A percentile compares a stretch with the other conserved stretches of the same genome.
These are phyloP conservation scores for Sycophila texana DNA, from an alignment of 2,888 invertebrate species.

Conservation along the genomic window DNA sequence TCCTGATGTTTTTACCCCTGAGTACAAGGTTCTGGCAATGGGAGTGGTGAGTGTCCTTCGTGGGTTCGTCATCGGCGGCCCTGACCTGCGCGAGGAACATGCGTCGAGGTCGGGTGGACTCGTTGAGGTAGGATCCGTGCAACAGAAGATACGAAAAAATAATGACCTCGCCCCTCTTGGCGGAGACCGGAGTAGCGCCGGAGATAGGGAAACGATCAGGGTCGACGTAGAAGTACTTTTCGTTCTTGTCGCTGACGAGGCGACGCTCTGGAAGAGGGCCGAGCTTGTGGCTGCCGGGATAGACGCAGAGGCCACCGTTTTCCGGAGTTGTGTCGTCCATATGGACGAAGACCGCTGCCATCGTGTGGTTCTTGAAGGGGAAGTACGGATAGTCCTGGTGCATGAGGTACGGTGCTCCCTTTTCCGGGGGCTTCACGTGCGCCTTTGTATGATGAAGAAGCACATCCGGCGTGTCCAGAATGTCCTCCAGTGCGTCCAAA, in stretches of 20 bases:
- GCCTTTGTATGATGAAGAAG: conserved; percentile 81
- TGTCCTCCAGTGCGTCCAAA: conserved; percentile 78
- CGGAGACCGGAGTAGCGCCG: conserved; percentile 77
- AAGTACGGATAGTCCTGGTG: conserved; percentile 81
- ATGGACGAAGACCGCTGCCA: conserved; percentile 80
- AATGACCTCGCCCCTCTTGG: conserved; percentile 78
- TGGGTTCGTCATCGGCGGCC: conserved; percentile 78
- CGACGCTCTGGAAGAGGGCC: conserved; percentile 79
- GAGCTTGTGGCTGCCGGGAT: conserved; percentile 79
- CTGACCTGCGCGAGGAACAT: conserved; percentile 79
- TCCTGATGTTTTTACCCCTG: conserved; percentile 76
- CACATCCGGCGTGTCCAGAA: conserved; percentile 78
- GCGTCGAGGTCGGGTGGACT: conserved; percentile 75
- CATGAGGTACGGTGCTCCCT: conserved; percentile 80
- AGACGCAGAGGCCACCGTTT: conserved; percentile 80
- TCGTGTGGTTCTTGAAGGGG: conserved; percentile 78
- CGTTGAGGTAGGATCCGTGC: conserved; percentile 79
- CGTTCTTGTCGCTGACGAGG: conserved; percentile 69
- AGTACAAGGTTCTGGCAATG: conserved; percentile 79
- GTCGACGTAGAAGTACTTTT: conserved; percentile 77
- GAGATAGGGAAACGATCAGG: conserved; percentile 76
- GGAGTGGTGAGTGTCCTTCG: conserved; percentile 73
- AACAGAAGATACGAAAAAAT: conserved; percentile 79
- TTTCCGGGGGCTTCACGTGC: conserved; percentile 79
- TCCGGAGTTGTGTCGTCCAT: conserved; percentile 78